Base-by-base conservation (phyloP, 2,797 vertebrate species). In the Falco concolor region DNA sequence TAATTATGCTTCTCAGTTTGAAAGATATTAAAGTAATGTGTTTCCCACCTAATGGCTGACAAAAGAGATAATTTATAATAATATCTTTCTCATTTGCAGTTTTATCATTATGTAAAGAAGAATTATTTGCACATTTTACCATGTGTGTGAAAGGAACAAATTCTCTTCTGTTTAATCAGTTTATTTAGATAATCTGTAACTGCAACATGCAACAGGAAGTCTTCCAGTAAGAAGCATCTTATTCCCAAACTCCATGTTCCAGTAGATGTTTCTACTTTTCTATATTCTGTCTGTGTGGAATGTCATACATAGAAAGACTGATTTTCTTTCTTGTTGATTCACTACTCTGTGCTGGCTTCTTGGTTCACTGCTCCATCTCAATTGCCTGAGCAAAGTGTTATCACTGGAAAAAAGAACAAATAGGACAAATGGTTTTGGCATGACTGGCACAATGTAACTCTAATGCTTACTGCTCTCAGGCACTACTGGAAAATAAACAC, bases 1-100 rank as follows among this genome's bases (percentile, higher is more conserved):
- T 96, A 98, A 98, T 96, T 97, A 96, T 32, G 73, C 50, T 74
- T 76, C 94, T 97, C 87, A 69, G 84, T 95, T 95, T 97, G 92
- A 97, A 95, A 87, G 70, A 95, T 89, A 94, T 90, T 95, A 79
- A 96, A 89, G 60, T 90, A 60, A 59, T 90, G 56, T 67, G 32
- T 90, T 96, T 96, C 67, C 75, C 68, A 93, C 80, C 95, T 94
- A 95, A 96, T 50, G 65, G 59, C 49, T 78, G 70, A 89, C 84
- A 97, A 97, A 91, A 95, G 27, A 80, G 57, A 91, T 87, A 68
- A 93, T 88, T 96, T 96, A 94, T 95, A 96, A 87, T 54, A 92
- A 97, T 64, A 42, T 65, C 80, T 67, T 95, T 96, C 86, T 93
- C 68, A 95, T 87, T 94, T 97, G 54, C 53, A 82, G 49, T 91